Evolutionary conservation across 2,888 invertebrate genomes (phyloP).

Genomic region (Euspilapteryx auroguttella): DNA sequence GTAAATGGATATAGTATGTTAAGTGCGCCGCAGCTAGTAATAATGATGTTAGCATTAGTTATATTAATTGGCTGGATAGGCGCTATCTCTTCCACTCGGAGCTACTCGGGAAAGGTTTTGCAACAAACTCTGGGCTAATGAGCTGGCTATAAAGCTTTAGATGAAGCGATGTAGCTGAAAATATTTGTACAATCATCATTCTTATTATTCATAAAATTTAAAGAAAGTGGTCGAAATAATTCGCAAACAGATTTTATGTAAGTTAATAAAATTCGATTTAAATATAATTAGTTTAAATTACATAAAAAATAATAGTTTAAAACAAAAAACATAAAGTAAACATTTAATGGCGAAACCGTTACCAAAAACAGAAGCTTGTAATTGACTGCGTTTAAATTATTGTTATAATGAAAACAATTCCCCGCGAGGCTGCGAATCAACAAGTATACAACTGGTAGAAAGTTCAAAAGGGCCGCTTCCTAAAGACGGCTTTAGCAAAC

Average conservation of each 20-base stretch:
- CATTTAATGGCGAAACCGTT: too few species aligned
- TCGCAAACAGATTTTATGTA: too few species aligned
- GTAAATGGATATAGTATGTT: constrained; percentile 60
- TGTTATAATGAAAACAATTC: constrained; percentile 18
- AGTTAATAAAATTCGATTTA: too few species aligned
- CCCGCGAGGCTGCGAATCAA: too few species aligned
- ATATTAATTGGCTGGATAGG: constrained; percentile 56
- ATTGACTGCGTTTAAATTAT: not conserved
- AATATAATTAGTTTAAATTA: too few species aligned
- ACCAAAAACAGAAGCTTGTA: too few species aligned
- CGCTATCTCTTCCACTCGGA: constrained; percentile 36
- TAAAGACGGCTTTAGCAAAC: constrained; percentile 49
- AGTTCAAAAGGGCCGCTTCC: constrained; percentile 48
- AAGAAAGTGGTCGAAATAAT: too few species aligned
- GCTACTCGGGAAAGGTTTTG: constrained; percentile 14
- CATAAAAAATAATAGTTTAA: too few species aligned
- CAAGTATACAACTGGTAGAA: constrained; percentile 20
- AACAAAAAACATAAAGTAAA: too few species aligned
- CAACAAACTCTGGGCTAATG: not conserved
- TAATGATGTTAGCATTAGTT: constrained; percentile 63
- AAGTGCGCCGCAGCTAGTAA: constrained; percentile 56
- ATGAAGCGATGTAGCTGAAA: not conserved
- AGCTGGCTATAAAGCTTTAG: not conserved
- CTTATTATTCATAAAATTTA: too few species aligned
- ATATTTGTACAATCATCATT: too few species aligned